Percentiles rank a stretch among this genome's conserved stretches.
Conservation (phyloP, 2,797 vertebrate species). For the Agapornis canus region DNA sequence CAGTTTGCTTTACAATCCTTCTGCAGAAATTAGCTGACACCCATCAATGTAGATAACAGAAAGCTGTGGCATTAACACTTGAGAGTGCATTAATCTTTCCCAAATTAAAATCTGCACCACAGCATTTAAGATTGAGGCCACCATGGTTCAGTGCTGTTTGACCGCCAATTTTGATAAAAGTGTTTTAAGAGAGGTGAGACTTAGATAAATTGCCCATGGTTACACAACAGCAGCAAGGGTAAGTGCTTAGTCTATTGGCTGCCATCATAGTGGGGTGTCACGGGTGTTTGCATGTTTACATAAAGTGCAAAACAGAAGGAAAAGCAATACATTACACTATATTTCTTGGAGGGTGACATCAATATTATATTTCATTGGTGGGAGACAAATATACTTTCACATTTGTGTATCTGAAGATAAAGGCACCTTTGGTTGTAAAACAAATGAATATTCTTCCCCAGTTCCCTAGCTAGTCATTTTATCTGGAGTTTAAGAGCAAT, state of each 20-base stretch:
- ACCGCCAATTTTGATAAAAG: conserved; percentile 98
- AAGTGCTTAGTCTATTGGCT: conserved; percentile 71
- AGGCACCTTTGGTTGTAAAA: conserved; percentile 62
- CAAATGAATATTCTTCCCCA: conserved; percentile 56
- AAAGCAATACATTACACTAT: conserved; percentile 73
- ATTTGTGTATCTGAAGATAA: conserved; percentile 70
- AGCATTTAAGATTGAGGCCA: conserved; percentile 92
- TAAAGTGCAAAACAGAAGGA: conserved; percentile 59
- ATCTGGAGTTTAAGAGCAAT: conserved; percentile 25
- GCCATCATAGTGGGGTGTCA: conserved; percentile 62
- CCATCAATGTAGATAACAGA: conserved; percentile 88
- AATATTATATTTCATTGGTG: conserved; percentile 82
- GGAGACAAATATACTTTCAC: conserved; percentile 77
- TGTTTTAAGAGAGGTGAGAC: conserved; percentile 94
- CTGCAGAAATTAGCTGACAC: conserved; percentile 88
- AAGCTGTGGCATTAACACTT: conserved; percentile 85
- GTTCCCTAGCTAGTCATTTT: background rate
- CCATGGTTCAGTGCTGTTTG: conserved; percentile 84
- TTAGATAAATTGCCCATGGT: conserved; percentile 91
- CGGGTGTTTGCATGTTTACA: conserved; percentile 75
- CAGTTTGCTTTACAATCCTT: conserved; percentile 79
- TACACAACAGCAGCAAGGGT: conserved; percentile 74
- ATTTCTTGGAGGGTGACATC: conserved; percentile 84
- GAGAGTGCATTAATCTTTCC: conserved; percentile 96
- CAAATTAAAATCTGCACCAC: conserved; percentile 96